Evolutionary conservation across 2,113 vertebrate genomes (phyloP).

Genomic region (Poeciliopsis occidentalis): DNA sequence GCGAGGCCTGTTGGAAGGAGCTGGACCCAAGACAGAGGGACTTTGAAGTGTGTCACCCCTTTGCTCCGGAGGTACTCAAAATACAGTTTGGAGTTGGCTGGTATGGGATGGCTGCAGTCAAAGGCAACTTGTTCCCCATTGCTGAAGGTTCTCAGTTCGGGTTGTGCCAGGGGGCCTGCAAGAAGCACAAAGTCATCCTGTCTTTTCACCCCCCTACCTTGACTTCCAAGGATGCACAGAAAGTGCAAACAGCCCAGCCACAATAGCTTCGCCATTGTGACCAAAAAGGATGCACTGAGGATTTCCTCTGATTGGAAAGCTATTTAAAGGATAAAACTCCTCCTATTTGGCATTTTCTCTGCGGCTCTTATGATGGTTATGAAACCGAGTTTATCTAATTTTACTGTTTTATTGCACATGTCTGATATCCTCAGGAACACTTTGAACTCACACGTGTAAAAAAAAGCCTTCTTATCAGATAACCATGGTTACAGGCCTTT

Average conservation of each 20-base stretch:
- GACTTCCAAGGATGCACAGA: conserved; percentile 51
- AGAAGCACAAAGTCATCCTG: conserved; percentile 73
- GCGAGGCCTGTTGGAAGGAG: conserved; percentile 75
- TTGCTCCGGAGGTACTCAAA: conserved; percentile 71
- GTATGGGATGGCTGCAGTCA: conserved; percentile 68
- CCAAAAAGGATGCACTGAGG: conserved; percentile 10
- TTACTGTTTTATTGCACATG: neutral
- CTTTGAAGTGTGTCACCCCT: conserved; percentile 85
- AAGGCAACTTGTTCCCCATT: neutral
- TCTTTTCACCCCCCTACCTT: conserved; percentile 26
- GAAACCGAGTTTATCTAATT: neutral
- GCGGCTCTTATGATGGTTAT: neutral
- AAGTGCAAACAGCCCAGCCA: conserved; percentile 54
- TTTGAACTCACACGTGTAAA: neutral
- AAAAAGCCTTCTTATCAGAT: neutral
- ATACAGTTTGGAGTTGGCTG: conserved; percentile 62
- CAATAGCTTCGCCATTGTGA: conserved; percentile 76
- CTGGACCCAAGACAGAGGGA: conserved; percentile 81
- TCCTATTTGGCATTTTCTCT: neutral
- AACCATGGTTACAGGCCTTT: neutral
- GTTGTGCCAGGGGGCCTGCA: conserved; percentile 81
- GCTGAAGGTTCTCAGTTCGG: conserved; percentile 20
- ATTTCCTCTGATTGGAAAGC: neutral
- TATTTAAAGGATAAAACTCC: conserved; percentile 25
- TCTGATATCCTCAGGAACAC: neutral